Base-by-base conservation (phyloP, 2,888 invertebrate genomes). In the Salticus scenicus region DNA sequence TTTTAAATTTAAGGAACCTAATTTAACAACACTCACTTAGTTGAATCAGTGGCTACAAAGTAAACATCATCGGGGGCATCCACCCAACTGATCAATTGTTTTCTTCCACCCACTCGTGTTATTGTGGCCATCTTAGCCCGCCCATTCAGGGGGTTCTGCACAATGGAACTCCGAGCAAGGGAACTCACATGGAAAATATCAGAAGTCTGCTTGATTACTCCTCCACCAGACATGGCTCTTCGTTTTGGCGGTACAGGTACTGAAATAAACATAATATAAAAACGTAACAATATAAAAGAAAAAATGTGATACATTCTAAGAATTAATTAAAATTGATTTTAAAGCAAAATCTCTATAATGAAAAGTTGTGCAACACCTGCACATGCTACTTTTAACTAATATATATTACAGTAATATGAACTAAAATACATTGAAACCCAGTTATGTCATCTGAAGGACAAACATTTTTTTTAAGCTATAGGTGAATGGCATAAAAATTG, bases 61-160 rank as follows among this genome's bases (percentile, higher is more conserved):
- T 97, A 98, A 89, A 98, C 95, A 93, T 98, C 98, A 91, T 98
- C 98, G 28, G 98, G 98, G 82, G 98, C 98, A 92, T 98, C 98
- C 95, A 97, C 97, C 97, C 97, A 98, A 91, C 97, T 97, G 91
- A 98, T 97, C 90, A 97, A 96, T 92, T 97, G 97, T 90, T 97
- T 97, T 80, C 91, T 90, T 87, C 91, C 90, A 42, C 94, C 94
- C 28, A 95, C 94, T 87, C 96, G 94, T 84, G 95, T 94, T 92
- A 95, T 94, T 90, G 94, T 94, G 89, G 95, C 94, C 90, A 95
- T 94, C 91, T 95, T 95, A 89, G 95, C 95, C 93, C 95, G 96
- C 90, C 94, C 97, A 93, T 95, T 97, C 89, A 94, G 75, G 87
- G 89, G 89, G 41, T 73, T 73, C 66, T 85, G 76, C 73, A 88